Percentiles rank a stretch among this genome's conserved stretches.
Evolutionary conservation across 2,888 invertebrate genomes (phyloP).

Genomic region (Drepana falcataria): DNA sequence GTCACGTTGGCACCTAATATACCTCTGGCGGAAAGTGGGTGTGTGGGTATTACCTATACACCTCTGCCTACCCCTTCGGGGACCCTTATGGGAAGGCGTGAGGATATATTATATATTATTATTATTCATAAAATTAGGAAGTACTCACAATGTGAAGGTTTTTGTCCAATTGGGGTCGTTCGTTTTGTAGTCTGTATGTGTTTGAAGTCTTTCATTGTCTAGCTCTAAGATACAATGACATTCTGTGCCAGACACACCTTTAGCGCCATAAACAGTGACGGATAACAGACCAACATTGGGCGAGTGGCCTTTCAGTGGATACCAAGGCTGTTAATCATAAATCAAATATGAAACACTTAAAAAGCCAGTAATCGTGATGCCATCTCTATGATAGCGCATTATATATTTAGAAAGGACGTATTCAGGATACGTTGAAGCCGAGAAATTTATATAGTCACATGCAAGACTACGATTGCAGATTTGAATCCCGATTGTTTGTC

Average conservation of each 20-base stretch:
- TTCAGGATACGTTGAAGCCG: no score
- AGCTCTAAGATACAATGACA: constrained; percentile 96
- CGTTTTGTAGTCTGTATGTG: constrained; percentile 97
- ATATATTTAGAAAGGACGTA: no score
- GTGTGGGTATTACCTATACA: no score
- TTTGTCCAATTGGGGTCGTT: constrained; percentile 97
- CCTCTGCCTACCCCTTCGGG: no score
- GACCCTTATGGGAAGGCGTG: no score
- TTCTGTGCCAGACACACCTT: constrained; percentile 92
- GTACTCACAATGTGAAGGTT: constrained; percentile 94
- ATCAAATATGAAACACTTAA: background rate
- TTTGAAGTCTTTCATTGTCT: constrained; percentile 94
- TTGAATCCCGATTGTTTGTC: no score
- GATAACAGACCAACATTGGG: constrained; percentile 93
- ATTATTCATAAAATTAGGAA: background rate
- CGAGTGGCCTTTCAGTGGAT: constrained; percentile 39
- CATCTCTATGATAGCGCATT: no score
- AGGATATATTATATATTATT: background rate
- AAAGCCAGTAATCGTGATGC: no score
- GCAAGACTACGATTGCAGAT: no score
- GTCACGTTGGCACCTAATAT: no score
- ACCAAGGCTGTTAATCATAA: constrained; percentile 60
- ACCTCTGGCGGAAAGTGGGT: no score
- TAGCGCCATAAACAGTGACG: constrained; percentile 90
- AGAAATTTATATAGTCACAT: no score